Evolutionary conservation across 2,113 vertebrate species (phyloP), one percentile per base, ranked within the genome.

Genomic region (Cairina moschata): DNA sequence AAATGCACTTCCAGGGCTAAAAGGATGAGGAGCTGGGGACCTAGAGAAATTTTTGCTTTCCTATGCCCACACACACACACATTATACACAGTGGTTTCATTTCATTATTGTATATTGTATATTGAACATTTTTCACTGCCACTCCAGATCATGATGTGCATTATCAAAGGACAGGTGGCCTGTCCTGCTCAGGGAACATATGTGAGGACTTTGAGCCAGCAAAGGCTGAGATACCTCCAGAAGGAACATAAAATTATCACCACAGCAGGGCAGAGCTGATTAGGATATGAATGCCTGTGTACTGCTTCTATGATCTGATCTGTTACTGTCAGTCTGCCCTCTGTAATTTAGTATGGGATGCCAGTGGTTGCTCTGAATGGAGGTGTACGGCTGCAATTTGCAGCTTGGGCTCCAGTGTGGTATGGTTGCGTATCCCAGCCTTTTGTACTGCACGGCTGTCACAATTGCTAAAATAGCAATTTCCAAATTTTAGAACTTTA

Each of bases 331-430:
- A 67, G 7, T 67, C 16, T 59, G 11, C 76, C 10, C 28, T 80
- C 55, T 69, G 15, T 26, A 83, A 34, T 54, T 60, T 40, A 29
- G 6, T 4, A 4, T 7, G 4, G 21, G 14, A 31, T 54, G 6
- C 28, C 17, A 8, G 0, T 1, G 11, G 5, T 2, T 86, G 77
- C 16, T 54, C 2, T 72, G 15, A 36, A 23, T 0, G 1, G 31
- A 54, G 15, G 8, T 1, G 3, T 6, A 1, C 32, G 15, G 4
- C 52, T 55, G 7, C 2, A 4, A 69, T 34, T 65, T 56, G 34
- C 20, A 56, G 29, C 34, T 73, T 63, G 60, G 36, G 23, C 22
- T 69, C 67, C 6, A 2, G 1, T 36, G 28, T 3, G 7, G 11
- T 18, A 4, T 66, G 23, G 16, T 16, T 88, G 20, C 40, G 29